Evolutionary conservation across 2,113 vertebrate genomes (phyloP).

Genomic region (Macroglossus sobrinus): DNA sequence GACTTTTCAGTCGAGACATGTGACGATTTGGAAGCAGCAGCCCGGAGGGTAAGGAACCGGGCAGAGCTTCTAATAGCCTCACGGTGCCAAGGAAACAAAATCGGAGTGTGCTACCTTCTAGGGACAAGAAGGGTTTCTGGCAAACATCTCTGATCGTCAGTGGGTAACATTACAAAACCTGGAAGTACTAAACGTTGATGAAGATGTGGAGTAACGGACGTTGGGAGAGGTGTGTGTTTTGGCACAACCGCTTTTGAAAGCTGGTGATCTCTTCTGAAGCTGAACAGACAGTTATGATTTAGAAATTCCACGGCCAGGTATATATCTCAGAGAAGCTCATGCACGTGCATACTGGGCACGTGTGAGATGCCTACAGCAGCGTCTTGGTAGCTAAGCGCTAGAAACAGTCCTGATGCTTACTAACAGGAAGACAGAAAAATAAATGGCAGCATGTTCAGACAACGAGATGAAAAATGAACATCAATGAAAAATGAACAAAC

Average conservation of each 20-base stretch:
- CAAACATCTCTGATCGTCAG: background rate
- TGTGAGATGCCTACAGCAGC: background rate
- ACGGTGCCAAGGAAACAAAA: background rate
- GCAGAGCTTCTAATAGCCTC: background rate
- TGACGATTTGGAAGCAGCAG: background rate
- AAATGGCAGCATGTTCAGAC: background rate
- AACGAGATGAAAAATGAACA: background rate
- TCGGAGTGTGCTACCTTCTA: background rate
- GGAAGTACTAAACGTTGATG: background rate
- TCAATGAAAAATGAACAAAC: background rate
- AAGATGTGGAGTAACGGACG: background rate
- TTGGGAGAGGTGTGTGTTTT: background rate
- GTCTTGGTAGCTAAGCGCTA: background rate
- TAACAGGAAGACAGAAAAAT: background rate
- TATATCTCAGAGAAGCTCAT: background rate
- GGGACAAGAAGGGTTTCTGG: background rate
- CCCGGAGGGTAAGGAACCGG: background rate
- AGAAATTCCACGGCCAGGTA: background rate
- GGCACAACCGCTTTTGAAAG: background rate
- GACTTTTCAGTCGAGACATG: background rate
- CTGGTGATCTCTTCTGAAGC: background rate
- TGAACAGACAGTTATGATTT: background rate
- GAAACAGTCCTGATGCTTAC: background rate
- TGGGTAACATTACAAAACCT: background rate
- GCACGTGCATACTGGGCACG: fast-evolving